A percentile compares a stretch with the other conserved stretches of the same genome.
These are phyloP conservation scores for Plectropomus leopardus DNA, from an alignment of 2,113 vertebrate species.

Conservation along the genomic window DNA sequence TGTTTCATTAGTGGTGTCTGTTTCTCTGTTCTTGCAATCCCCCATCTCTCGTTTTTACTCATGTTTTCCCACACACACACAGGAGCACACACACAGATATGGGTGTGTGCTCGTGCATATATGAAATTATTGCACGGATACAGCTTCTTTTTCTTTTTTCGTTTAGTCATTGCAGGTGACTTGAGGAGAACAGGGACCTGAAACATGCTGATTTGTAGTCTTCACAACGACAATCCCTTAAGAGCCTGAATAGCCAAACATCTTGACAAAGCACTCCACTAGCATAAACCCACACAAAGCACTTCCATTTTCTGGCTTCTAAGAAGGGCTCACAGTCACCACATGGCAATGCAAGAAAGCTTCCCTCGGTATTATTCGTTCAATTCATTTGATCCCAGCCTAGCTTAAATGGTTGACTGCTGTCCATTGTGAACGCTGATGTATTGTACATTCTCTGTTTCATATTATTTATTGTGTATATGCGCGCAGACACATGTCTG, in stretches of 20 bases:
- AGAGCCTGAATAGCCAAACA: conserved; percentile 50
- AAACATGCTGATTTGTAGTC: conserved; percentile 46
- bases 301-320: conserved; percentile 52
- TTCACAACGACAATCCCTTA: conserved; percentile 52
- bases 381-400: conserved; percentile 33
- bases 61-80: not conserved
- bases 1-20: conserved; percentile 60
- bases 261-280: conserved; percentile 54
- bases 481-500: not conserved
- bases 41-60: conserved; percentile 9
- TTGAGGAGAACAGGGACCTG: conserved; percentile 19
- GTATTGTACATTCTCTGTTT: conserved; percentile 16
- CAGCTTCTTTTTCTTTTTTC: not conserved
- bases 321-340: conserved; percentile 43
- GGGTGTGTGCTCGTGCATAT: not conserved
- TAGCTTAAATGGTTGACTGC: conserved; percentile 37
- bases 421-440: conserved; percentile 27
- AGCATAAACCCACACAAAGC: conserved; percentile 53
- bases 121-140: not conserved
- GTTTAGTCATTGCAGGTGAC: conserved; percentile 33
- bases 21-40: conserved; percentile 31
- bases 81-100: not conserved
- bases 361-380: conserved; percentile 27
- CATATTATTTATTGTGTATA: not conserved
- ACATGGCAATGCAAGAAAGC: conserved; percentile 24